Base-by-base conservation (phyloP, 2,888 invertebrate species). In the Tachina fera region DNA sequence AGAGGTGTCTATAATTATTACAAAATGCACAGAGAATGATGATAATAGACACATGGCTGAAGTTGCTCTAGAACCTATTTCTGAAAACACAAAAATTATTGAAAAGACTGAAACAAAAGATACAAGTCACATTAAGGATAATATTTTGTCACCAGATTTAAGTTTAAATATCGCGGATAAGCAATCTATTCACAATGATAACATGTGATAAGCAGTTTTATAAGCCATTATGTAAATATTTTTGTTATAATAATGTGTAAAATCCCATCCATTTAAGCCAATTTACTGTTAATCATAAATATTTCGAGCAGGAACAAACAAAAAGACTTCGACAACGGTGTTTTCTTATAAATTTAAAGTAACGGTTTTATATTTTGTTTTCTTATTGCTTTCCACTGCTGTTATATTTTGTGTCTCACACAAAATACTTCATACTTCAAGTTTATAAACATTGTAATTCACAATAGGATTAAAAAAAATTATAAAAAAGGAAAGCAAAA, bases 101-200 rank as follows among this genome's bases (percentile, higher is more conserved):
- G 49, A 43, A 45, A 81, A 81, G 58, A 74, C 80, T 81, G 67
- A 68, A 60, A 75, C 4, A 9, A 9, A 14, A 19, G 43, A 51
- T 43, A 10, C 14, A 61, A 75, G 22, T 41, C 61, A 60, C 39
- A n/a, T 6, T 4, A 19, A 51, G 41, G 14, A 51, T 51, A 74
- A 31, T 31, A 22, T 16, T 19, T n/a, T 51, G 31, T 4, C 49
- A 31, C 47, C 41, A 67, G 14, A 3, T 45, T 45, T 43, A 53
- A 79, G 1, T 63, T 43, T n/a, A 31, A 19, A 41, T 41, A 41
- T 8, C 11, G 6, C 10, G 0, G 9, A 5, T 47, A 53, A 53
- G 47, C 39, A 56, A 19, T 63, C 19, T 41, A 3, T 14, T 53
- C 51, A 16, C 51, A 41, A 41, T 51, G 16, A 53, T 51, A 43